Evolutionary conservation across 2,888 invertebrate genomes (phyloP), one percentile per base, ranked within the genome.

Genomic region (Ligdia adustata): DNA sequence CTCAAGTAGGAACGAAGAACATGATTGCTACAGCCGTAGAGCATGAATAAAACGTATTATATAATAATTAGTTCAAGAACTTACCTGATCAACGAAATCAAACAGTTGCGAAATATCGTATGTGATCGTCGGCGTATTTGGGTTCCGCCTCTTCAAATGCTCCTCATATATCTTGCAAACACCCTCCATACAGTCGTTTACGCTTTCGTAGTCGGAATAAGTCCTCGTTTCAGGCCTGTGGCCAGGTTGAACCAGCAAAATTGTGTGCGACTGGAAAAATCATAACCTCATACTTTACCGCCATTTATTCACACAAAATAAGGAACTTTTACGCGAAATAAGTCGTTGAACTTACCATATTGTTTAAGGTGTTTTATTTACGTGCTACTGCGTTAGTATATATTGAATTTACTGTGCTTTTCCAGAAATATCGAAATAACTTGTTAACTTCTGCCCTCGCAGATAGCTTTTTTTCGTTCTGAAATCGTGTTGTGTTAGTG

Each of bases 161-260:
- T 99, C 99, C 75, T 99, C 99, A 75, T 98, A 99, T 57, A 99
- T 99, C 90, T 99, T 99, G 80, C 99, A 99, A 6, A 99, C 98
- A 20, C 98, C 98, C 91, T 99, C 99, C 95, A 99, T 96, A 75
- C 98, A 98, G 72, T 99, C 99, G 70, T 98, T 99, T 4, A 99
- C 96, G 51, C 98, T 97, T 78, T 99, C 99, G 72, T 99, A 99
- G 82, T 99, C 99, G 0, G 98, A 98, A 83, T 99, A 99, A 0
- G 99, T 99, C 56, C 99, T 93, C 0, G 98, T 98, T 83, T 99
- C 99, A 11, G 99, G 98, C 72, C 97, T 95, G 0, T 92, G 92
- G 1, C 97, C 97, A 1, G 99, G 98, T 80, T 99, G 99, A 3
- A 99, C 96, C 57, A 99, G 85, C 50, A 99, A 91, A 79, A 99